Evolutionary conservation across 2,113 vertebrate genomes (phyloP), one percentile per base, ranked within the genome.

Genomic region (Salvelinus sp.): DNA sequence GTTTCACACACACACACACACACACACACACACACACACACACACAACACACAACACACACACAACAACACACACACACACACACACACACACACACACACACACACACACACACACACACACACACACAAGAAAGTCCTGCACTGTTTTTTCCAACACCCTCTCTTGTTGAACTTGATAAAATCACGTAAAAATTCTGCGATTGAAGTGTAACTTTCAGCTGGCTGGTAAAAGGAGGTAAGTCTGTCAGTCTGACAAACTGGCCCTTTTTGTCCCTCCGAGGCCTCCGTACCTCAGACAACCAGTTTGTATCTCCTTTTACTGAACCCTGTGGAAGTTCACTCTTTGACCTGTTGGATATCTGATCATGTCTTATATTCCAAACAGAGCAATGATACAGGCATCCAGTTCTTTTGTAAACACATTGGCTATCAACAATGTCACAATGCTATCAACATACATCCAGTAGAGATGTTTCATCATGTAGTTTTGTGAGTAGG

Each of bases 131-230:
- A n/a, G n/a, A n/a, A n/a, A n/a, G n/a, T n/a, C n/a, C n/a, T 90
- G 85, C 87, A 88, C 84, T 79, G 76, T 83, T 92, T 92, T 91
- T 25, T 69, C 83, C 78, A 75, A 82, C 82, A n/a, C n/a, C n/a
- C n/a, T 91, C 80, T 74, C 88, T 85, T 16, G 78, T 16, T 79
- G 69, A 68, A 28, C 69, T 84, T 79, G 22, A 57, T 76, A 89
- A 92, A 93, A 92, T 91, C 74, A 83, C 87, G 88, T 91, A 93
- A 91, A 90, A 90, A 90, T 83, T 73, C 54, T 87, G 86, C 38
- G 74, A 80, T 82, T 79, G 22, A 83, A 90, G 76, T 3, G 70
- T 83, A 44, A 69, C 81, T 90, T 93, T 92, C 72, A 79, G 74
- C 58, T 77, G 88, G 80, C 86, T 75, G 33, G 82, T 91, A 68